Evolutionary conservation across 2,797 vertebrate genomes (phyloP).

Genomic region (Acanthiza pusilla): DNA sequence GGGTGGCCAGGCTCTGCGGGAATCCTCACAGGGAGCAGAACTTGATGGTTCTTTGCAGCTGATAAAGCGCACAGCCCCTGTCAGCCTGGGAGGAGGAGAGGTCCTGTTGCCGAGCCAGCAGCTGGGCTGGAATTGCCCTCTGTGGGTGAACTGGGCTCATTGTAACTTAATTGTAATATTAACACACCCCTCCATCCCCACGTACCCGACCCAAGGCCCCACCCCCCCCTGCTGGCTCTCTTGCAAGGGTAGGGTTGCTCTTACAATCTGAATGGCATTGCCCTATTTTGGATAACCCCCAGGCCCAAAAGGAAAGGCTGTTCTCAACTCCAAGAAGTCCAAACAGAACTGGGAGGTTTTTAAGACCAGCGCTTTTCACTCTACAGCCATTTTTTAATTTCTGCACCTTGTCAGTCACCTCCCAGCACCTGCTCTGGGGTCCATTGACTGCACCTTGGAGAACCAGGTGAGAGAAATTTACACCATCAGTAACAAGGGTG

Average conservation of each 20-base stretch:
- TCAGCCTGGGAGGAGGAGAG: neutral
- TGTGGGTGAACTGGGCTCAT: neutral
- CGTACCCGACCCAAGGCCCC: neutral
- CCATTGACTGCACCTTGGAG: neutral
- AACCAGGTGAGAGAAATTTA: neutral
- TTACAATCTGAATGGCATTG: too few relatives aligned
- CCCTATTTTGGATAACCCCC: too few relatives aligned
- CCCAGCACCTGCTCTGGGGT: neutral
- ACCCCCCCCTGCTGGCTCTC: too few relatives aligned
- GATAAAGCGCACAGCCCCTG: neutral
- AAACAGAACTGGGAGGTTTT: too few relatives aligned
- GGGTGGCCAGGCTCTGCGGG: neutral
- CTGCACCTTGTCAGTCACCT: too few relatives aligned
- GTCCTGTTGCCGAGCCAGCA: neutral
- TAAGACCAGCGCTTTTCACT: too few relatives aligned
- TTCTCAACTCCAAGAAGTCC: too few relatives aligned
- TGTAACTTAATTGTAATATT: accelerated
- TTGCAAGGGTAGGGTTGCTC: too few relatives aligned
- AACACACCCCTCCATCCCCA: neutral
- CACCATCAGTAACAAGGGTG: neutral
- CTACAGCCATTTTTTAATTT: too few relatives aligned
- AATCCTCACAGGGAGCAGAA: neutral
- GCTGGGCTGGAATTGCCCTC: neutral
- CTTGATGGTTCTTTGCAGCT: neutral
- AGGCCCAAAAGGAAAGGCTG: too few relatives aligned